Conservation (phyloP, 2,888 invertebrate genomes). For the Alloplasta piceator region DNA sequence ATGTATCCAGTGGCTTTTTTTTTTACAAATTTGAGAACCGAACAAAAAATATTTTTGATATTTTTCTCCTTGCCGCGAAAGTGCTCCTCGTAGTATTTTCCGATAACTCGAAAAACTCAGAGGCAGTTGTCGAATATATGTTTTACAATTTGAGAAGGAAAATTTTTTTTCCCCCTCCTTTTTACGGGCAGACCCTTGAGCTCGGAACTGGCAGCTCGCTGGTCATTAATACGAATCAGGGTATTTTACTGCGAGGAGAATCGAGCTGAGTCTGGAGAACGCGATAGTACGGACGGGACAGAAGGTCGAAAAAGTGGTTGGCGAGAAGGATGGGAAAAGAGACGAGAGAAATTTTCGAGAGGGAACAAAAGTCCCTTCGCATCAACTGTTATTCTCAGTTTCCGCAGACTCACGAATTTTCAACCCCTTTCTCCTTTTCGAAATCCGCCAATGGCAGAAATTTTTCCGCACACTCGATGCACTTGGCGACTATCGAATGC, state of each 20-base stretch:
- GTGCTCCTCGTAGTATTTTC: too few species aligned
- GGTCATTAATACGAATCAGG: slow-evolving; percentile 80
- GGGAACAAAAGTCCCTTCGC: too few species aligned
- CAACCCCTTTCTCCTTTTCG: too few species aligned
- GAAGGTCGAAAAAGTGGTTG: neutral
- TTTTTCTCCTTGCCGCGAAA: too few species aligned
- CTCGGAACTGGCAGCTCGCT: slow-evolving; percentile 73
- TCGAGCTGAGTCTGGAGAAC: slow-evolving; percentile 41
- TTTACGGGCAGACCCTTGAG: slow-evolving; percentile 58
- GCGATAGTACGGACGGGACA: slow-evolving; percentile 7
- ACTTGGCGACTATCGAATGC: too few species aligned
- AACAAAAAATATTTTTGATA: too few species aligned
- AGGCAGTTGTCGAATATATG: neutral
- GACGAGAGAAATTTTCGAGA: neutral
- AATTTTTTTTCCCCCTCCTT: slow-evolving; percentile 1
- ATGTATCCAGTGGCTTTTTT: too few species aligned
- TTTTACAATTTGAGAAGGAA: neutral
- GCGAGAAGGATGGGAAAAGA: neutral
- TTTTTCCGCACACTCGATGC: too few species aligned
- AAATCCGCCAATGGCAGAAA: too few species aligned
- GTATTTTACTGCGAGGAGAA: slow-evolving; percentile 74
- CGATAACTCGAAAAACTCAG: neutral
- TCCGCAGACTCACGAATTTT: too few species aligned
- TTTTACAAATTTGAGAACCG: too few species aligned
- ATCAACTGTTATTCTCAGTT: too few species aligned